Conservation (phyloP, 1,140 invertebrate genomes). For the Drosophila murphyi region DNA sequence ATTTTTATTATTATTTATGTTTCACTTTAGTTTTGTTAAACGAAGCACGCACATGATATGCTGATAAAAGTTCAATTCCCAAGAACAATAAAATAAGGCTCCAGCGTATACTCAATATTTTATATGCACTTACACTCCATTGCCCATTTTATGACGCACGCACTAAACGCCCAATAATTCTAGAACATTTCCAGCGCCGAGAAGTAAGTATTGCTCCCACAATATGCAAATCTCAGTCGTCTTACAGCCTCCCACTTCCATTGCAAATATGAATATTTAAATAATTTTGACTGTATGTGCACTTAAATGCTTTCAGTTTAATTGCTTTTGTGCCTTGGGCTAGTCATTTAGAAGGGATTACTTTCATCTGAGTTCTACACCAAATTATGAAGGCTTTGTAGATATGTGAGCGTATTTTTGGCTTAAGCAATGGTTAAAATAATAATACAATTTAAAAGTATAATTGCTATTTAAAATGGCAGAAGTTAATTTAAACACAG, state of each 20-base stretch:
- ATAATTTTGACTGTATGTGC: conserved; percentile 59
- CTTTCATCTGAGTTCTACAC: conserved; percentile 2
- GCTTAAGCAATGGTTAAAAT: neutral
- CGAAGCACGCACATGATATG: conserved; percentile 48
- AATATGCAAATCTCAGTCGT: conserved; percentile 46
- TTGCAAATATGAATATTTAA: conserved; percentile 65
- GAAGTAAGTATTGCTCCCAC: neutral
- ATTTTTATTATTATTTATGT: conserved; percentile 64
- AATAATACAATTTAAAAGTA: neutral
- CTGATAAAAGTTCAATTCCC: conserved; percentile 36
- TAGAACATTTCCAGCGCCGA: neutral
- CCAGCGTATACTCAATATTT: conserved; percentile 37
- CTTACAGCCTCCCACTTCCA: conserved; percentile 16
- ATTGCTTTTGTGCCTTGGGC: conserved; percentile 47
- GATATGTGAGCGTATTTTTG: conserved; percentile 10
- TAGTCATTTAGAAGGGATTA: conserved; percentile 27
- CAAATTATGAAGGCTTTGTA: conserved; percentile 3
- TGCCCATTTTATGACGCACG: conserved; percentile 29
- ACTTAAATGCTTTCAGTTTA: conserved; percentile 72
- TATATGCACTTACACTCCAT: conserved; percentile 34
- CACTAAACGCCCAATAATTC: conserved; percentile 29
- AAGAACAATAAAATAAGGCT: conserved; percentile 11
- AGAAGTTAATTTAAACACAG: neutral
- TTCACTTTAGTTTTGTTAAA: conserved; percentile 44
- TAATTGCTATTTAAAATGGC: neutral